These are phyloP conservation scores for Lynx canadensis DNA, from an alignment of 2,113 vertebrate genomes.

Conservation along the genomic window DNA sequence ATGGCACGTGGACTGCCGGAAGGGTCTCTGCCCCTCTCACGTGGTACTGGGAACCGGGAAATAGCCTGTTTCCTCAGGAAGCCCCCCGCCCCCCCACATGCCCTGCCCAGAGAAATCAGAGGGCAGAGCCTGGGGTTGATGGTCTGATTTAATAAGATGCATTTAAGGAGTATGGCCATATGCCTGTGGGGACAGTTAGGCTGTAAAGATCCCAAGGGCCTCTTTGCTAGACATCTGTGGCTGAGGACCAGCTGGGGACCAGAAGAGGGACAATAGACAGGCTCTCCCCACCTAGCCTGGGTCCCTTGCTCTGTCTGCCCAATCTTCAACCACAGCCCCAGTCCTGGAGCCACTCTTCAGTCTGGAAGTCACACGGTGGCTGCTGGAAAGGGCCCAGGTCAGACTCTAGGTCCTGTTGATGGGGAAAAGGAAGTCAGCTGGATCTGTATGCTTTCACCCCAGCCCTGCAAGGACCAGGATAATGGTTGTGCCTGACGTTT, in stretches of 20 bases:
- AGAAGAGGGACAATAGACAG: neutral
- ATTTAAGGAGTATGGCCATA: neutral
- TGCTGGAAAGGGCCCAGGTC: too few relatives aligned
- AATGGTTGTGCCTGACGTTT: neutral
- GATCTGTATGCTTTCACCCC: neutral
- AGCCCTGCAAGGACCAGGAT: neutral
- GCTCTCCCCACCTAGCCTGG: neutral
- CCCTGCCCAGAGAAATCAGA: neutral
- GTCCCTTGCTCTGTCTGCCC: neutral
- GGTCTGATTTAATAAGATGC: neutral
- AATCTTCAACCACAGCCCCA: neutral
- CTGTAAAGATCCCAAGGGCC: neutral
- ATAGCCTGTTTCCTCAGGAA: too few relatives aligned
- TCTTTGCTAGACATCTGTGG: neutral
- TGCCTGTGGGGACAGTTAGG: neutral
- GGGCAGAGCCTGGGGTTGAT: neutral
- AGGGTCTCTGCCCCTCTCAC: neutral
- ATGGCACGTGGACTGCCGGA: rapidly evolving
- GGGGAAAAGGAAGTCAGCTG: neutral
- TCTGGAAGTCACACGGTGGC: neutral
- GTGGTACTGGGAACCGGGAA: neutral
- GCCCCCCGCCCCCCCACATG: too few relatives aligned
- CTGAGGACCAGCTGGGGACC: neutral
- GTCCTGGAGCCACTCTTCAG: neutral
- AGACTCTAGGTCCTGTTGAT: neutral